Conservation (phyloP, 2,113 vertebrate genomes). For the Lophura nycthemera region DNA sequence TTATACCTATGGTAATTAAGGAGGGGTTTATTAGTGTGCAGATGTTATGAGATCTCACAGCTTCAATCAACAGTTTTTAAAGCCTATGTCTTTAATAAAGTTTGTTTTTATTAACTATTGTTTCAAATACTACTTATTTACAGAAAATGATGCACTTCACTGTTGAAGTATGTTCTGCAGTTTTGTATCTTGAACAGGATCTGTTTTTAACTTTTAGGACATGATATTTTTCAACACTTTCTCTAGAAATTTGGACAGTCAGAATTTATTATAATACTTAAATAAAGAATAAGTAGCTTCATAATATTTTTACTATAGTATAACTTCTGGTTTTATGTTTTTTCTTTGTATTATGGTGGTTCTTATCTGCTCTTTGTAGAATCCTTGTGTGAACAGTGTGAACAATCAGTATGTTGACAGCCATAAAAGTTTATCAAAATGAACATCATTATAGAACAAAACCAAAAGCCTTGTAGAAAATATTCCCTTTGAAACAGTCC, state of each 20-base stretch:
- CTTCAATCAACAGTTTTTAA: neutral
- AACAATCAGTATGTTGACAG: neutral
- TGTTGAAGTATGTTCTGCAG: neutral
- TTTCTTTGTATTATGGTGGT: neutral
- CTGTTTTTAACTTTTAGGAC: neutral
- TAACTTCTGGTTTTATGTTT: neutral
- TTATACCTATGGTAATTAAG: no score
- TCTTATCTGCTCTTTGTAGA: neutral
- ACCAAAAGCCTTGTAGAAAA: neutral
- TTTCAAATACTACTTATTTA: neutral
- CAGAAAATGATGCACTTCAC: neutral
- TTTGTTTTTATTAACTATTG: neutral
- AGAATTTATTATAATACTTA: neutral
- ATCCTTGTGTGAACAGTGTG: neutral
- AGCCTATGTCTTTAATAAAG: neutral
- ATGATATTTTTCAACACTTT: neutral
- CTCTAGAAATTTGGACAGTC: neutral
- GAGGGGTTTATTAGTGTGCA: neutral
- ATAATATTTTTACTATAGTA: neutral
- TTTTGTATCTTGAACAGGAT: neutral
- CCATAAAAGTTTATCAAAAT: conserved; percentile 20
- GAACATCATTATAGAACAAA: neutral
- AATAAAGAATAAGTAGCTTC: neutral
- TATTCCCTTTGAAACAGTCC: conserved; percentile 33
- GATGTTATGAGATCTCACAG: neutral